A percentile compares a stretch with the other conserved stretches of the same genome.
These are phyloP conservation scores for Resseliella maxima DNA, from an alignment of 2,888 invertebrate species.

Conservation along the genomic window DNA sequence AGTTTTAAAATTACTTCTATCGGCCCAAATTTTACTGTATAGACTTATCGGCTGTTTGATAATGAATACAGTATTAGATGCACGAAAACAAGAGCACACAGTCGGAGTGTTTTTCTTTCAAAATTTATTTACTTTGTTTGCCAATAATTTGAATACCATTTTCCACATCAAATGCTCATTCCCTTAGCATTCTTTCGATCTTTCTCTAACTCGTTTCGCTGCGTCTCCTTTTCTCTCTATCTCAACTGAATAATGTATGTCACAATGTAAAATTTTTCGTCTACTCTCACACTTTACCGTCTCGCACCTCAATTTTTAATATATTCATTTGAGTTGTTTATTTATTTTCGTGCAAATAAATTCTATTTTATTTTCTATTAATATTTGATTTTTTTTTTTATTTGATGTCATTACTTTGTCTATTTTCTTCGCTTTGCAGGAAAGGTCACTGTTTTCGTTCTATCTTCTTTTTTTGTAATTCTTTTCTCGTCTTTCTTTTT, in stretches of 20 bases:
- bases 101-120: neutral
- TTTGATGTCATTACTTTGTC: neutral
- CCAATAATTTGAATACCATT: slow-evolving; percentile 1
- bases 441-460: slow-evolving; percentile 46
- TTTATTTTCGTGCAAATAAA: neutral
- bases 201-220: neutral
- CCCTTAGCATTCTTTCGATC: neutral
- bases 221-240: neutral
- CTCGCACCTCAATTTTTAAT: slow-evolving; percentile 5
- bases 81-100: slow-evolving; percentile 11
- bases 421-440: neutral
- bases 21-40: neutral
- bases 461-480: neutral
- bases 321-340: neutral
- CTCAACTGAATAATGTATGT: neutral
- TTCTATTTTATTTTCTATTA: neutral
- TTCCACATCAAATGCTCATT: neutral
- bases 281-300: slow-evolving; percentile 6
- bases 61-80: slow-evolving; percentile 16
- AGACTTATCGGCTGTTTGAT: slow-evolving; percentile 23
- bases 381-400: neutral
- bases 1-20: neutral
- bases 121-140: neutral
- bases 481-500: no score
- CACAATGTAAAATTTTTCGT: slow-evolving; percentile 4